Evolutionary conservation across 2,113 vertebrate species (phyloP).

Genomic region (Redunca redunca): DNA sequence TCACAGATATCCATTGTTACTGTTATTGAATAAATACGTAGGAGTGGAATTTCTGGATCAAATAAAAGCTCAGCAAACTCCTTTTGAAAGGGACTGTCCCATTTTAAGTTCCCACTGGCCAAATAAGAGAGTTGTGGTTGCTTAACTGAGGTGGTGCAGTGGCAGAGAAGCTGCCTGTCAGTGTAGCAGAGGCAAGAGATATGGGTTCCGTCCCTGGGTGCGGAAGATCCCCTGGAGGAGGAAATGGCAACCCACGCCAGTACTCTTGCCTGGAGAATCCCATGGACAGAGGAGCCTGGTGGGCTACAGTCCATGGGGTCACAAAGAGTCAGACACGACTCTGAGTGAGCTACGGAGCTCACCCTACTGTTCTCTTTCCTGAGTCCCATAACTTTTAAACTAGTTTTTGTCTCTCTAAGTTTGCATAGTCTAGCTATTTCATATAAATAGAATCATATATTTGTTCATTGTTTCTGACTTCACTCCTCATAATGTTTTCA

Average conservation of each 20-base stretch:
- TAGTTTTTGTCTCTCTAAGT: not conserved
- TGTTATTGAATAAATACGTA: not conserved
- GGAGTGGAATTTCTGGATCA: not conserved
- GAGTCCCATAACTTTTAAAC: not conserved
- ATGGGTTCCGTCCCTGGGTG: not conserved
- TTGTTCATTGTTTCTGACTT: not conserved
- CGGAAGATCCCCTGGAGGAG: not conserved
- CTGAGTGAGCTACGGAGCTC: not conserved
- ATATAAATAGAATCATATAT: not conserved
- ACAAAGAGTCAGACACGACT: not conserved
- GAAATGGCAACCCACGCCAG: not conserved
- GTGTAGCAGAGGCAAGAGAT: not conserved
- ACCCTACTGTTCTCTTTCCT: not conserved
- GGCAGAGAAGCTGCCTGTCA: not conserved
- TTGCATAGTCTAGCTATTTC: not conserved
- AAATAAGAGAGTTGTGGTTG: not conserved
- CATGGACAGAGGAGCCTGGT: not conserved
- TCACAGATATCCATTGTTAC: not conserved
- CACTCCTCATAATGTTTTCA: not conserved
- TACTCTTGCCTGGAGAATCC: not conserved
- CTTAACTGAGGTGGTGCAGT: not conserved
- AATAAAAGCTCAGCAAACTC: not conserved
- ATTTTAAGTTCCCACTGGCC: not conserved
- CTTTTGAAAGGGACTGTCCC: not conserved
- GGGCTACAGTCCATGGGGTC: not conserved